Conservation (phyloP, 2,888 invertebrate species). For the Latheticus oryzae region DNA sequence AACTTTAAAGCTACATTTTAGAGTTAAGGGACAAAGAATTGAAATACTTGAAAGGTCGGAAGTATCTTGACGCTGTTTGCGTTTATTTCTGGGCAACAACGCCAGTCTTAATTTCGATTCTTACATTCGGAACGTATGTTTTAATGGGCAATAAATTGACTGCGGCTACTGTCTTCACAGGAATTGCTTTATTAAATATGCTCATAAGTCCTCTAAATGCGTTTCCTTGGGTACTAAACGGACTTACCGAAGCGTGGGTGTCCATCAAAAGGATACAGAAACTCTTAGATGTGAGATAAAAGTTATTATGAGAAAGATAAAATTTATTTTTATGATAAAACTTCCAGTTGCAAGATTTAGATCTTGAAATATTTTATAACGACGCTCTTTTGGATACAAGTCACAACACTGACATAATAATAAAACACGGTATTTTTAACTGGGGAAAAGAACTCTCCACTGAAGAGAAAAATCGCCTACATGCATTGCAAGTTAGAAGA, state of each 20-base stretch:
- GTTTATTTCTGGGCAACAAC: conserved; percentile 99
- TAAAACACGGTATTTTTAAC: conserved; percentile 72
- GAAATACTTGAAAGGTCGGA: conserved; percentile 82
- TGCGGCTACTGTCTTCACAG: conserved; percentile 93
- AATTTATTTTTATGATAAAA: no score
- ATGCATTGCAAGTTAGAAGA: conserved; percentile 38
- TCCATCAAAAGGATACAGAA: conserved; percentile 89
- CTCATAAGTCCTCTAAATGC: conserved; percentile 95
- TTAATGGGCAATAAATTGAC: conserved; percentile 82
- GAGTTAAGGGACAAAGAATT: conserved; percentile 79
- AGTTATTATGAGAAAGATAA: no score
- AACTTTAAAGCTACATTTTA: no score
- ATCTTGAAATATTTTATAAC: conserved; percentile 74
- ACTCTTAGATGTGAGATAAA: conserved; percentile 78
- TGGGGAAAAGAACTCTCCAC: conserved; percentile 68
- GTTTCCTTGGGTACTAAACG: conserved; percentile 98
- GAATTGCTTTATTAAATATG: conserved; percentile 95
- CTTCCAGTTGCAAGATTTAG: conserved; percentile 72
- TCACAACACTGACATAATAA: conserved; percentile 67
- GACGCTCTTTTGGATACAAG: conserved; percentile 62
- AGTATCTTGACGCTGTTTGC: conserved; percentile 97
- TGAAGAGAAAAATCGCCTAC: conserved; percentile 58
- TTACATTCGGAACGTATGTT: conserved; percentile 85
- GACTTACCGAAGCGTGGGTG: conserved; percentile 95
- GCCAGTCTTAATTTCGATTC: conserved; percentile 87